Conservation (phyloP, 2,888 invertebrate genomes). For the Dryobotodes eremita region DNA sequence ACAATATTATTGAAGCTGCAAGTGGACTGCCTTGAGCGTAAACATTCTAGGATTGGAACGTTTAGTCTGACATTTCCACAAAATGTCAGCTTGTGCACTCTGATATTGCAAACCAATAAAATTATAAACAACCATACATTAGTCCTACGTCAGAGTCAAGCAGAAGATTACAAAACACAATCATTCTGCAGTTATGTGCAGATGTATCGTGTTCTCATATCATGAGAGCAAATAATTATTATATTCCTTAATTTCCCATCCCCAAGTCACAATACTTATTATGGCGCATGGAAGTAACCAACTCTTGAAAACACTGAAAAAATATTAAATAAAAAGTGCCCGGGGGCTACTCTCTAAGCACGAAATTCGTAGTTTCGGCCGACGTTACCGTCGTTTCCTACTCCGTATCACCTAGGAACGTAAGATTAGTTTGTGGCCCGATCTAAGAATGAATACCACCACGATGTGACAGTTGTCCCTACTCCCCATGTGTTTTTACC, state of each 20-base stretch:
- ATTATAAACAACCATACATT: slow-evolving; percentile 2
- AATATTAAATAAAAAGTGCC: too few species aligned
- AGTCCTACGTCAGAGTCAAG: neutral
- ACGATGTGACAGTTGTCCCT: too few species aligned
- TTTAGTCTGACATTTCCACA: slow-evolving; percentile 70
- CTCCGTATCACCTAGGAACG: too few species aligned
- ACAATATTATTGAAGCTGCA: slow-evolving; percentile 70
- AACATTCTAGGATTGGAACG: slow-evolving; percentile 72
- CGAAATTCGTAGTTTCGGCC: too few species aligned
- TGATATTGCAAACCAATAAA: slow-evolving; percentile 35
- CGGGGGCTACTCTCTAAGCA: too few species aligned
- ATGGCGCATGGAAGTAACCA: neutral
- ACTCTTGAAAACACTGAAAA: neutral
- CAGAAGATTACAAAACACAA: neutral
- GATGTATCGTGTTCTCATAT: neutral
- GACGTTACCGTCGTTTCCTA: too few species aligned
- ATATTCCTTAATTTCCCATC: neutral
- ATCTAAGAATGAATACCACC: too few species aligned
- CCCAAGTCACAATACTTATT: neutral
- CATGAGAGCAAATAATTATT: neutral
- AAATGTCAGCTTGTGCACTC: slow-evolving; percentile 70
- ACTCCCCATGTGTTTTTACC: too few species aligned
- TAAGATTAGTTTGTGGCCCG: too few species aligned
- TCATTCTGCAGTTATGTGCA: slow-evolving; percentile 5
- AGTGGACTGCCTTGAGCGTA: slow-evolving; percentile 74